These are phyloP conservation scores for Poicephalus meyeri DNA, from an alignment of 2,113 vertebrate genomes.

Conservation along the genomic window DNA sequence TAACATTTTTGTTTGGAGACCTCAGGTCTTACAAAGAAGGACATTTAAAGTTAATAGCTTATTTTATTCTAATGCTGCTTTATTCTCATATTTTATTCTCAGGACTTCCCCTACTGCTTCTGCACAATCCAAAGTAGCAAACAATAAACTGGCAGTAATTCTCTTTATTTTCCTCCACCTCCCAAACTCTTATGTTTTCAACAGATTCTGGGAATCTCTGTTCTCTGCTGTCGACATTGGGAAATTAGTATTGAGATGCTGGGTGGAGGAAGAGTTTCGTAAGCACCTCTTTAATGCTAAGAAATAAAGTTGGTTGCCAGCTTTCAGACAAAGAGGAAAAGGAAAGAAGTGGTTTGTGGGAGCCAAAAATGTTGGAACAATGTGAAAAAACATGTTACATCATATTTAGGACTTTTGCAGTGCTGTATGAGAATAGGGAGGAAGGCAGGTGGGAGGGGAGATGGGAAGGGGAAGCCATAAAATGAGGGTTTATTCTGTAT, in stretches of 20 bases:
- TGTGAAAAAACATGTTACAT: background rate
- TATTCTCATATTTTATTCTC: background rate
- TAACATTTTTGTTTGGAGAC: background rate
- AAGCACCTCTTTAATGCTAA: background rate
- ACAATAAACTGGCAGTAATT: background rate
- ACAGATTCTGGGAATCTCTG: conserved; percentile 7
- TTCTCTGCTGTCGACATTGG: background rate
- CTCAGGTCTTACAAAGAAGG: background rate
- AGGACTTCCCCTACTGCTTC: background rate
- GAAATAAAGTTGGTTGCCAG: background rate
- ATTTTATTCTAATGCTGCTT: background rate
- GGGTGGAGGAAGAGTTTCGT: background rate
- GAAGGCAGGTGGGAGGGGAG: background rate
- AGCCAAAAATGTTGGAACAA: conserved; percentile 4
- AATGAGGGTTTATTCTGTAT: background rate
- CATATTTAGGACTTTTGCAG: conserved; percentile 1
- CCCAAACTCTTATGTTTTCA: background rate
- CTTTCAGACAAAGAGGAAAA: conserved; percentile 11
- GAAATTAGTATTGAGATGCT: background rate
- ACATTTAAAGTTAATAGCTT: background rate
- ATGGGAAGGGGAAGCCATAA: conserved; percentile 30
- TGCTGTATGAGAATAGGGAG: background rate
- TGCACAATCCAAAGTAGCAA: background rate
- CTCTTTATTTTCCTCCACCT: background rate
- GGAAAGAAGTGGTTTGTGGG: background rate